Evolutionary conservation across 2,797 vertebrate genomes (phyloP).

Genomic region (Chloroceryle amazona): DNA sequence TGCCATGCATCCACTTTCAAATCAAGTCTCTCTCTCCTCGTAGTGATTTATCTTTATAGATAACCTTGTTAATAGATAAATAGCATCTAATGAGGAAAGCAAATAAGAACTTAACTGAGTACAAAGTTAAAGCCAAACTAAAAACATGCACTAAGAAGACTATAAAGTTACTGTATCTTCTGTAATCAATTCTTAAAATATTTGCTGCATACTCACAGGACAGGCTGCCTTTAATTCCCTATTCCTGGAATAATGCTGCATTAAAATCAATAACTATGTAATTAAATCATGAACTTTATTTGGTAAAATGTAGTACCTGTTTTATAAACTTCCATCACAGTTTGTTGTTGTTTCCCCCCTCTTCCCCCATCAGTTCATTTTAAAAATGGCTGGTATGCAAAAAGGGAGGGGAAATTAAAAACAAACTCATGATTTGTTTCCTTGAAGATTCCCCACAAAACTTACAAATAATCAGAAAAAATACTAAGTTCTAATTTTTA

Average conservation of each 20-base stretch:
- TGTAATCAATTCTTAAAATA: background rate
- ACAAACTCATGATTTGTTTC: background rate
- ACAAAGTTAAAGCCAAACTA: background rate
- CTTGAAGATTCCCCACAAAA: background rate
- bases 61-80: slow-evolving; percentile 12
- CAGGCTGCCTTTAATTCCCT: background rate
- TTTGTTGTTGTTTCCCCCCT: background rate
- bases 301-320: background rate
- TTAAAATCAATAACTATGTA: background rate
- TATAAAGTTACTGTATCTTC: background rate
- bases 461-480: background rate
- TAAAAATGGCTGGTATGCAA: background rate
- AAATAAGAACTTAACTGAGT: background rate
- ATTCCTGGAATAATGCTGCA: background rate
- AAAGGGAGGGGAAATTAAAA: background rate
- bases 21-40: background rate
- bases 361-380: background rate
- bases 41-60: background rate
- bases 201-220: background rate
- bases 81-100: background rate
- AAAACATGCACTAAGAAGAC: background rate
- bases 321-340: background rate
- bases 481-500: background rate
- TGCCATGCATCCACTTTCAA: background rate
- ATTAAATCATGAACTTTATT: background rate